Conservation (phyloP, 2,888 invertebrate genomes). For the Hemistola chrysoprasaria region DNA sequence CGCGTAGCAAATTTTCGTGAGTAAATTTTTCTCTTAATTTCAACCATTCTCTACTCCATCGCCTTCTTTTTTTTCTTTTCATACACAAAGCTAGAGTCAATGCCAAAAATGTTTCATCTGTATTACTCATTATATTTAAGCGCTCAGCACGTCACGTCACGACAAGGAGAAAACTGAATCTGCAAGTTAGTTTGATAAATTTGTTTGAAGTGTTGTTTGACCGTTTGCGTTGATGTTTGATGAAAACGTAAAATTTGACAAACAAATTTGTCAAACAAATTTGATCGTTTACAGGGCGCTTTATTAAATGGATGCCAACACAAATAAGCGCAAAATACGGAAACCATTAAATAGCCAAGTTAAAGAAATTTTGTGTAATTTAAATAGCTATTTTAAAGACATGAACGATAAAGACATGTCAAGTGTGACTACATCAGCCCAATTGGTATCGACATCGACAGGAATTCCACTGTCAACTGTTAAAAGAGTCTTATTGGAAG, state of each 20-base stretch:
- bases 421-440: too few relatives aligned
- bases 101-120: constrained; percentile 2
- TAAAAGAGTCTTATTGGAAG: too few relatives aligned
- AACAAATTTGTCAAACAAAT: constrained; percentile 11
- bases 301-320: too few relatives aligned
- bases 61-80: constrained; percentile 9
- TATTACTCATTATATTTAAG: constrained; percentile 5
- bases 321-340: too few relatives aligned
- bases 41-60: constrained; percentile 9
- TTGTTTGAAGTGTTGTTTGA: constrained; percentile 12
- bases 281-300: too few relatives aligned
- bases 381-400: too few relatives aligned
- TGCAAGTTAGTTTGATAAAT: constrained; percentile 10
- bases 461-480: too few relatives aligned
- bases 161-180: constrained; percentile 10
- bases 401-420: too few relatives aligned
- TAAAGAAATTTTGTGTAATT: too few relatives aligned
- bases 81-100: constrained; percentile 7
- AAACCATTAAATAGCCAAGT: too few relatives aligned
- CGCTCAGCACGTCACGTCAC: constrained; percentile 9
- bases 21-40: constrained; percentile 8
- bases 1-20: constrained; percentile 14
- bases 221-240: constrained; percentile 11
- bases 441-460: too few relatives aligned
- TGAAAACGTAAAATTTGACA: constrained; percentile 12